Base-by-base conservation (phyloP, 2,797 vertebrate genomes). In the Pseudomugil gertrudae region DNA sequence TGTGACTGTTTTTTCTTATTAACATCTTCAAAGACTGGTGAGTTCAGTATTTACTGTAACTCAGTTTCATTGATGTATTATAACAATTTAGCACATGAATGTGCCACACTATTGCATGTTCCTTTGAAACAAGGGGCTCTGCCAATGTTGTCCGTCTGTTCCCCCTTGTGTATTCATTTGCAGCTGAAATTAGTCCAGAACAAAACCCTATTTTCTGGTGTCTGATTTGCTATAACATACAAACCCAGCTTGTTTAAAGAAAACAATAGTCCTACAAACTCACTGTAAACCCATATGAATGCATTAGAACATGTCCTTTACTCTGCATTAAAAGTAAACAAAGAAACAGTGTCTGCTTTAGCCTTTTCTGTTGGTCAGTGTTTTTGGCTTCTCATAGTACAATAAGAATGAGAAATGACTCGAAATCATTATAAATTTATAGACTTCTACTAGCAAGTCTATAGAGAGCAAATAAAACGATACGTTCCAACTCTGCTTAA, bases 81-180 rank as follows among this genome's bases (percentile, higher is more conserved):
- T 35, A 27, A 45, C 30, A 33, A 69, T 55, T 47, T 63, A 26
- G 35, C 48, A 59, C 55, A 74, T 62, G 53, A 52, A 26, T 38
- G 24, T 60, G n/a, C 35, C 26, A 43, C 5, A 55, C n/a, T 51
- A 9, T 63, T 43, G 1, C 10, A 27, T 8, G 14, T 3, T 51
- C 33, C 54, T 33, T 19, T 26, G 10, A 35, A 9, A n/a, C 15
- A 14, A 50, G 17, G 24, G 15, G 4, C 43, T 15, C 21, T 27
- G 6, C 1, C 14, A 14, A 10, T 36, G 27, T 21, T 13, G 33
- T 35, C 33, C 33, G 33, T 35, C 43, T 47, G n/a, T 17, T 43
- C 38, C n/a, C 15, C n/a, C 43, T 47, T n/a, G 43, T 47, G 5
- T 47, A 11, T 43, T 53, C n/a, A 30, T 63, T 53, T 27, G 9